phyloP scores from a whole-genome alignment of 2,888 invertebrate species.

The Boloria selene region DNA sequence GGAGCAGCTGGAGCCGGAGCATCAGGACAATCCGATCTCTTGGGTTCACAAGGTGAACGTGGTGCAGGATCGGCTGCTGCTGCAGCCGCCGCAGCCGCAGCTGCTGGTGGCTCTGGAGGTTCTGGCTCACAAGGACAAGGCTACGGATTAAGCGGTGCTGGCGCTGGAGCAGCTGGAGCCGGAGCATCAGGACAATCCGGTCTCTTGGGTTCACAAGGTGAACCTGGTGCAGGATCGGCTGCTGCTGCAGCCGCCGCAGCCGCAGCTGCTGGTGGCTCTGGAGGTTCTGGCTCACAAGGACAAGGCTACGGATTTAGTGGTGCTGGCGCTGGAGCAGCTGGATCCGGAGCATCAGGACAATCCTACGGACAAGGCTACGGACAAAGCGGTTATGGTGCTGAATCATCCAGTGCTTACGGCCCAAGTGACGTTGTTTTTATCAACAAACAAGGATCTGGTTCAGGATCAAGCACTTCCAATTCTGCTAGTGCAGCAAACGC shows the following conservation, averaged over 20 bases:
- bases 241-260: too few relatives aligned
- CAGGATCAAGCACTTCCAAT: background rate
- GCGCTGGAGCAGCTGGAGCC: background rate
- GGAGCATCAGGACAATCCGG: background rate
- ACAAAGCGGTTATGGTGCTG: background rate
- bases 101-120: slow-evolving; percentile 26
- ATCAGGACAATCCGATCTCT: too few relatives aligned
- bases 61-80: background rate
- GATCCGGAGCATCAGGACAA: too few relatives aligned
- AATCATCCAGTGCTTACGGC: background rate
- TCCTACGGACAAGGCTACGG: too few relatives aligned
- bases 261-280: too few relatives aligned
- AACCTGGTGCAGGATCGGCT: slow-evolving; percentile 10
- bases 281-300: too few relatives aligned
- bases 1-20: too few relatives aligned
- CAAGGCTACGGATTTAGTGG: too few relatives aligned
- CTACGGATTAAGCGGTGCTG: slow-evolving; percentile 1
- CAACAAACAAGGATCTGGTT: background rate
- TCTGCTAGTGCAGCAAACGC: background rate
- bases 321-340: too few relatives aligned
- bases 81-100: slow-evolving; percentile 19
- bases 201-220: background rate
- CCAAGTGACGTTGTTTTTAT: background rate
- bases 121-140: slow-evolving; percentile 13
- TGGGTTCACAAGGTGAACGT: too few relatives aligned